Base-by-base conservation (phyloP, 2,797 vertebrate genomes). In the Macropus fuliginosus region DNA sequence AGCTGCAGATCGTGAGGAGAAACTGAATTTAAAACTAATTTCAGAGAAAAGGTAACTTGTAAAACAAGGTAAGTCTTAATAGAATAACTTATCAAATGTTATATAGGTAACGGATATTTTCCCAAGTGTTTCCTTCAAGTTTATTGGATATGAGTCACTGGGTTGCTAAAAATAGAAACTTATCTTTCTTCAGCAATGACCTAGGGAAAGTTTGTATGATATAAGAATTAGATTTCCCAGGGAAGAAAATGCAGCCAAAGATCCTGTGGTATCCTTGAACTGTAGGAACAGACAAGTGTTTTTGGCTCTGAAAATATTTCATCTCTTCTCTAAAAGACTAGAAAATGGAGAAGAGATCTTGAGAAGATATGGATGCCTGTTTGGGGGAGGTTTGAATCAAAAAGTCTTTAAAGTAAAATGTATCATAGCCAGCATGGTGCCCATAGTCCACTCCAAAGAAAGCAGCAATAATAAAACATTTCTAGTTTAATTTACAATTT, bases 11-110 rank as follows among this genome's bases (percentile, higher is more conserved):
- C 66, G 74, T 34, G 10, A 54, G 92, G 95, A 97, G 95, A 98
- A 97, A 97, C 28, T 57, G 91, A 91, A 55, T 90, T 96, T 97
- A 97, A 94, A 96, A 93, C 95, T 96, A 97, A 98, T 93, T 96
- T 96, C 29, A 91, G 95, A 96, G 95, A 94, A 96, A 90, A 90
- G 92, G 0, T 0, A 46, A 59, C n/a, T 34, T 90, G 59, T 54
- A 93, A 66, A 57, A 56, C 11, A 91, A 91, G 97, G 96, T 98
- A 98, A 98, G 97, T 98, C 34, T 31, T 95, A 95, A 89, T 66
- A 95, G 95, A 24, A 10, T 91, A 94, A 95, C 54, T 16, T 57
- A 13, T 87, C 74, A 50, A 34, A 50, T 87, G 5, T 21, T 46
- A 18, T 87, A 24, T 27, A 50, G 40, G 40, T 27, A 87, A 46